phyloP scores from a whole-genome alignment of 2,797 vertebrate genomes.

The Brotogeris chrysoptera region DNA sequence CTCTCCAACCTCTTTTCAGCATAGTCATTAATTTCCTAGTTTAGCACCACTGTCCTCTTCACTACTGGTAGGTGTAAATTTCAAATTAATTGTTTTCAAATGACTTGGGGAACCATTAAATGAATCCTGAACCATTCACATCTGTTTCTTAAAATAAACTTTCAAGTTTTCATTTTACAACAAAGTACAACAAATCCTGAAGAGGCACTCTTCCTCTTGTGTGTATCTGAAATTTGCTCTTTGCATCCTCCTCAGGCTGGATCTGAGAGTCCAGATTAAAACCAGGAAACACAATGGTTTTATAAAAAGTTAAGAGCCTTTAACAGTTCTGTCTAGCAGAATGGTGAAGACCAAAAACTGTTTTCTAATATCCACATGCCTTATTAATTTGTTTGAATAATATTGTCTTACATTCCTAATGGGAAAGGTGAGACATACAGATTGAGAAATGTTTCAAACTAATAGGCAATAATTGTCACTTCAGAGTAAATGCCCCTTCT shows the following conservation, averaged over 20 bases:
- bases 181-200: not conserved
- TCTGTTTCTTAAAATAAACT: not conserved
- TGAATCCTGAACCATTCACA: not conserved
- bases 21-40: not conserved
- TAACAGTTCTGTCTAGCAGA: not conserved
- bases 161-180: not conserved
- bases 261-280: not conserved
- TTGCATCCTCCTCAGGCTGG: not conserved
- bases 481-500: not conserved
- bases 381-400: not conserved
- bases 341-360: not conserved
- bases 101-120: not conserved
- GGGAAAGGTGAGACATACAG: not conserved
- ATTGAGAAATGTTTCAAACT: not conserved
- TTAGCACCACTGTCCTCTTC: not conserved
- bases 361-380: not conserved
- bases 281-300: not conserved
- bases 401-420: not conserved
- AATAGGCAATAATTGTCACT: not conserved
- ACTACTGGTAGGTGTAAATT: not conserved
- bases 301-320: not conserved
- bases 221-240: not conserved
- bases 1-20: not conserved
- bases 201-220: not conserved
- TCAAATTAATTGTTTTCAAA: not conserved